Base-by-base conservation (phyloP, 2,888 invertebrate species). In the Unio delphinus region DNA sequence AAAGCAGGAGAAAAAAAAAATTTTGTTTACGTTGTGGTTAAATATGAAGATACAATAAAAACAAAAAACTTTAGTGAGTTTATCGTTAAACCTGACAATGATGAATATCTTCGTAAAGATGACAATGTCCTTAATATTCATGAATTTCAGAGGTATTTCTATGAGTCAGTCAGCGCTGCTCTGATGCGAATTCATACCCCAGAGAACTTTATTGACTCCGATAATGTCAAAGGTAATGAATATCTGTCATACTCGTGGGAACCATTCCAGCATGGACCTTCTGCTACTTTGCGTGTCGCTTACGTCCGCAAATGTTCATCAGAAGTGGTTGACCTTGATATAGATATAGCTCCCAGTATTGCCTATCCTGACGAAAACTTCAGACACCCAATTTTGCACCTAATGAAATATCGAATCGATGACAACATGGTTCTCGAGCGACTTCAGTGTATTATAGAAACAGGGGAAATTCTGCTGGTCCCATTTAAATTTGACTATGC, bases 311-410 rank as follows among this genome's bases (percentile, higher is more conserved):
- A 61, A 54, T 61, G 55, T 15, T 54, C 58, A 18, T n/a, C 55
- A 18, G 68, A 58, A 8, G 61, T 64, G 23, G 55, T 72, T 20
- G 28, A 61, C 28, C 5, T 72, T 18, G 72, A 69, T 55, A 69
- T 69, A 57, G 72, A 72, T 60, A 72, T 72, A n/a, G 72, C 72
- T 8, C 72, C 72, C 17, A 64, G 64, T 18, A 64, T 72, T 67
- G 67, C 60, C 17, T 64, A 69, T 55, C 69, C 72, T 18, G 61
- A 55, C n/a, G 54, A 54, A 17, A 6, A 26, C 20, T 67, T 61
- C 57, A 15, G 17, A 23, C 72, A 67, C 23, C 69, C 67, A 45
- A 67, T 72, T 30, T 30, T 72, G 26, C 62, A 64, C 4, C 54
- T 15, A 66, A 17, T 66, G 26, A 7, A 54, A 55, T 26, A 3